Evolutionary conservation across 2,797 vertebrate species (phyloP).

Genomic region (Typhlichthys subterraneus): DNA sequence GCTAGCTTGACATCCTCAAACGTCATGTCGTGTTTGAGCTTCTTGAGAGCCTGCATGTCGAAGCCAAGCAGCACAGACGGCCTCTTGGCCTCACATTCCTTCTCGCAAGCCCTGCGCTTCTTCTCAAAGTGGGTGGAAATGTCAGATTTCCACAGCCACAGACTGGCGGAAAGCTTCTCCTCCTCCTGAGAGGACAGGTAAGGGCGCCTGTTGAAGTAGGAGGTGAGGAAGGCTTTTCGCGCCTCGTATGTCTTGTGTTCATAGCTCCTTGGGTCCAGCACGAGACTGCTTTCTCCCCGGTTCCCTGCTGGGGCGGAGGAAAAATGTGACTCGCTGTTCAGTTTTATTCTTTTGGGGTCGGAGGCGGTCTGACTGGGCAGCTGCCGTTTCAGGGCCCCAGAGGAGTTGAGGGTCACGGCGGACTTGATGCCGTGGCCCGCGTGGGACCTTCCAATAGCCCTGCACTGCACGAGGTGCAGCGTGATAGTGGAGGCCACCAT

Average conservation of each 20-base stretch:
- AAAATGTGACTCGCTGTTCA: slow-evolving; percentile 69
- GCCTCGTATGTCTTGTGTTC: slow-evolving; percentile 94
- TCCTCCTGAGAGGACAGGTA: slow-evolving; percentile 89
- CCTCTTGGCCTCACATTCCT: slow-evolving; percentile 83
- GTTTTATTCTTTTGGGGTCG: slow-evolving; percentile 85
- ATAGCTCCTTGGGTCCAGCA: slow-evolving; percentile 90
- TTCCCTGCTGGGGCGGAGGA: slow-evolving; percentile 79
- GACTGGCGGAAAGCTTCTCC: slow-evolving; percentile 89
- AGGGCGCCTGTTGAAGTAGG: slow-evolving; percentile 93
- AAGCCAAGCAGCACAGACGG: slow-evolving; percentile 89
- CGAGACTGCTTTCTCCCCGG: slow-evolving; percentile 83
- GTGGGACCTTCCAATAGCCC: slow-evolving; percentile 91
- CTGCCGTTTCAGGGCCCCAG: slow-evolving; percentile 85
- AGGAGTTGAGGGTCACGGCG: slow-evolving; percentile 79
- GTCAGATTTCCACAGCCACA: slow-evolving; percentile 98
- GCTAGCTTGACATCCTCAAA: slow-evolving; percentile 81
- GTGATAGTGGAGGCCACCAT: slow-evolving; percentile 99
- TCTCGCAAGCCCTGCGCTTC: slow-evolving; percentile 85
- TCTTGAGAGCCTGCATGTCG: slow-evolving; percentile 91
- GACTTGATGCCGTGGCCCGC: slow-evolving; percentile 85
- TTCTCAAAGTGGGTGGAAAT: slow-evolving; percentile 90
- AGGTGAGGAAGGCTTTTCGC: slow-evolving; percentile 91
- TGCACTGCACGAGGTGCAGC: slow-evolving; percentile 94
- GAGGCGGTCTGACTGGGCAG: slow-evolving; percentile 79
- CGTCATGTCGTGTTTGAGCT: slow-evolving; percentile 88